Evolutionary conservation across 2,113 vertebrate genomes (phyloP).

Genomic region (Chunga burmeisteri): DNA sequence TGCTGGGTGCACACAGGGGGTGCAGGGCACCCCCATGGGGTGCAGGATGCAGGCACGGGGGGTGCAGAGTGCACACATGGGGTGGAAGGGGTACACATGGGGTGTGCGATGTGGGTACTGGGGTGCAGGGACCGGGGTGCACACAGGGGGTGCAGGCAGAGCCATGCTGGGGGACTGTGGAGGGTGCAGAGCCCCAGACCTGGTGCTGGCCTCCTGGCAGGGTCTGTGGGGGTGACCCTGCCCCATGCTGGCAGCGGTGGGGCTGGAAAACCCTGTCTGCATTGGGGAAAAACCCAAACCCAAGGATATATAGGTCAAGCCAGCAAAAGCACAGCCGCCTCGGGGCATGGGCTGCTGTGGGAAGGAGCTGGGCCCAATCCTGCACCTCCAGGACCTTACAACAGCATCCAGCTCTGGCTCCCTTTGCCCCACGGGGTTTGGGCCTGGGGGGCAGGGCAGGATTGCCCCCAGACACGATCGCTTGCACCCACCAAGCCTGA

Average conservation of each 20-base stretch:
- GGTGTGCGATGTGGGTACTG: neutral
- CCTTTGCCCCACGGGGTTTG: neutral
- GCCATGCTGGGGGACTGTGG: no score
- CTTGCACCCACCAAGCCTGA: neutral
- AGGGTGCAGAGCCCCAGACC: neutral
- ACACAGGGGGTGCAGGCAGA: neutral
- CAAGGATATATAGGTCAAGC: no score
- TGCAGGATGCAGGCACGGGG: neutral
- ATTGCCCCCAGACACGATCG: fast-evolving
- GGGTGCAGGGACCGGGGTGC: neutral
- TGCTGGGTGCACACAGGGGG: neutral
- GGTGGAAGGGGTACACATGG: no score
- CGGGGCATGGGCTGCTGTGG: neutral
- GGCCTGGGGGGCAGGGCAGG: neutral
- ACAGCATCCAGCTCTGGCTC: neutral
- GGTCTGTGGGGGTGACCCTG: neutral
- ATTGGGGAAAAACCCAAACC: no score
- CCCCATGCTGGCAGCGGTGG: neutral
- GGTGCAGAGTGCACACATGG: neutral
- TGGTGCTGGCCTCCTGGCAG: no score
- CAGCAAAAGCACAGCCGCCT: neutral
- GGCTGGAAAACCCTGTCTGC: neutral
- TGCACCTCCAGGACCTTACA: neutral
- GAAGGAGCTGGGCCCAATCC: neutral
- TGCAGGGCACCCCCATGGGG: neutral